phyloP scores from a whole-genome alignment of 2,888 invertebrate species.

The Callyntrura guangdongensis region DNA sequence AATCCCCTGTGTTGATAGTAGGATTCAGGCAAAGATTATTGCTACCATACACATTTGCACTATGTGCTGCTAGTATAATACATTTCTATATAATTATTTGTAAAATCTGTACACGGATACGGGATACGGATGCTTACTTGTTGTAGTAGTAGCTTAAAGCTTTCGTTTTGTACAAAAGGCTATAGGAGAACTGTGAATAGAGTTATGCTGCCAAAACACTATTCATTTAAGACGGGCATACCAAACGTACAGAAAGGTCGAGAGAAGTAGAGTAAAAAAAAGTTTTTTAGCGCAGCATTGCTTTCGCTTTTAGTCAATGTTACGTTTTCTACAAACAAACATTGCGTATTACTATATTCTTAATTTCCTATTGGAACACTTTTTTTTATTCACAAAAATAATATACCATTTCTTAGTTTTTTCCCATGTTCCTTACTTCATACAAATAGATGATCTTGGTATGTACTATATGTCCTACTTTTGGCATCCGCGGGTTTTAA shows the following conservation, averaged over 20 bases:
- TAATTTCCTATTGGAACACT: not conserved
- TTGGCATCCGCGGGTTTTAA: not conserved
- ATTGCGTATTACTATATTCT: not conserved
- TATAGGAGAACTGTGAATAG: not conserved
- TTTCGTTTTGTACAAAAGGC: not conserved
- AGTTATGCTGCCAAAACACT: not conserved
- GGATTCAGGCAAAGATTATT: slow-evolving; percentile 22
- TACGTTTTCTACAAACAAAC: not conserved
- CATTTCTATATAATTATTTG: not conserved
- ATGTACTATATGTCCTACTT: slow-evolving; percentile 10
- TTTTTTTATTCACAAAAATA: not conserved
- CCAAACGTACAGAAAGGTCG: slow-evolving; percentile 8
- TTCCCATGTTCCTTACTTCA: not conserved
- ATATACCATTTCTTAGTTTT: not conserved
- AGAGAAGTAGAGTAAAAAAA: slow-evolving; percentile 30
- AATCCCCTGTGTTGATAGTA: slow-evolving; percentile 26
- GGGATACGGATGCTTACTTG: no score
- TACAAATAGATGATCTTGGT: not conserved
- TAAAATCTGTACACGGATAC: no score
- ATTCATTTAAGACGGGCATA: not conserved
- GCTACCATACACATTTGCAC: not conserved
- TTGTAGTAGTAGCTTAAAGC: no score
- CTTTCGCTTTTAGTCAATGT: slow-evolving; percentile 16
- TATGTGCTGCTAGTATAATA: not conserved
- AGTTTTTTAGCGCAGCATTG: not conserved